Percentiles rank a stretch among this genome's conserved stretches.
Evolutionary conservation across 2,797 vertebrate species (phyloP).

Genomic region (Tamandua tetradactyla): DNA sequence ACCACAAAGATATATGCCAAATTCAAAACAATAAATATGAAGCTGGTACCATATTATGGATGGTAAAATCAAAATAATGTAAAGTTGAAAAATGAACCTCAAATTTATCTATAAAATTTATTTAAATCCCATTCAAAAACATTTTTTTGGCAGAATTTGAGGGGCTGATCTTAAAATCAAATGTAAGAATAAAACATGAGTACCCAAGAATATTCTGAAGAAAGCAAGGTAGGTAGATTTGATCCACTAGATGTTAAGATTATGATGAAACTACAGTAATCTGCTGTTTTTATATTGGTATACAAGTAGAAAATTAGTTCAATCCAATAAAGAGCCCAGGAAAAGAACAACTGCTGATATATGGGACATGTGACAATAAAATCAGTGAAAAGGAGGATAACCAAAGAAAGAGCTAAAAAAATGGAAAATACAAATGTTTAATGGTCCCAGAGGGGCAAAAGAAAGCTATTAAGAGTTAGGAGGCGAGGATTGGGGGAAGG

Average conservation of each 20-base stretch:
- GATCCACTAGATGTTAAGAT: not conserved
- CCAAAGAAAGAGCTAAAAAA: not conserved
- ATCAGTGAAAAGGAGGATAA: not conserved
- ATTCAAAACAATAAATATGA: not conserved
- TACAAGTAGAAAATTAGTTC: not conserved
- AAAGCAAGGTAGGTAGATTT: not conserved
- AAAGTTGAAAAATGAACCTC: conserved; percentile 13
- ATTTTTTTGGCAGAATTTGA: not conserved
- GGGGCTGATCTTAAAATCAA: not conserved
- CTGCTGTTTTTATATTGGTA: not conserved
- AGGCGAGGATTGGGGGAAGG: not conserved
- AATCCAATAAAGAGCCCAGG: not conserved
- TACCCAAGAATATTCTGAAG: not conserved
- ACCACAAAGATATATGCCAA: not conserved
- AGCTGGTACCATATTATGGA: not conserved
- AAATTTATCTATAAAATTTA: not conserved
- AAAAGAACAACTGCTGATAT: not conserved
- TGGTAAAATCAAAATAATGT: not conserved
- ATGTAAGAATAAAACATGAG: not conserved
- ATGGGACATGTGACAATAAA: not conserved
- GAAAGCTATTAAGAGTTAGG: not conserved
- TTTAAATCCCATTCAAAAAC: not conserved
- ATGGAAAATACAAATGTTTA: not conserved
- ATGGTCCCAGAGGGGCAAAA: not conserved
- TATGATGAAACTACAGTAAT: not conserved